Evolutionary conservation across 2,113 vertebrate genomes (phyloP).

Genomic region (Pelecanoides urinatrix): DNA sequence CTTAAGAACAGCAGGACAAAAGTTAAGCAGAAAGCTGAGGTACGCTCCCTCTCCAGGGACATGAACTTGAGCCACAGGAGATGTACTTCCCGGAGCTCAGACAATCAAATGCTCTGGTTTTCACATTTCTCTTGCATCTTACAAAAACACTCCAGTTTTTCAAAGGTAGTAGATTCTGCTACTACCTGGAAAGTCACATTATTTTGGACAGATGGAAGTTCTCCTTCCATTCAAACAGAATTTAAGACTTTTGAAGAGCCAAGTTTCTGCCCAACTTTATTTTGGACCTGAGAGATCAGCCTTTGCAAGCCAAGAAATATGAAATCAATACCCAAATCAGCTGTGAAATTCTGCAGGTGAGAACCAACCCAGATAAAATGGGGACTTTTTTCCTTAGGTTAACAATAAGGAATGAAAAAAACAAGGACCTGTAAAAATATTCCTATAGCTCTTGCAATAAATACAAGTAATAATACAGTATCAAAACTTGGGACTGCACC

Average conservation of each 20-base stretch:
- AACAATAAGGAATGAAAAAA: not conserved
- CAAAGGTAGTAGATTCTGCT: not conserved
- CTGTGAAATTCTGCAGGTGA: conserved; percentile 15
- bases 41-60: not conserved
- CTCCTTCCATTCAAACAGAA: not conserved
- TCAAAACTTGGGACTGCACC: conserved; percentile 1
- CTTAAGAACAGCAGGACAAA: conserved; percentile 24
- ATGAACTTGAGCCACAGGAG: not conserved
- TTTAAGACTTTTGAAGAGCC: not conserved
- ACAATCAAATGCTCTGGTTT: not conserved
- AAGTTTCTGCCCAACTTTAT: not conserved
- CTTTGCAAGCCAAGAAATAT: not conserved
- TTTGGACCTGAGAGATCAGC: not conserved
- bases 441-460: conserved; percentile 10
- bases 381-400: not conserved
- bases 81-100: not conserved
- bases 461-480: not conserved
- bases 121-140: conserved; percentile 39
- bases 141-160: conserved; percentile 35
- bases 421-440: not conserved
- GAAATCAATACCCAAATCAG: not conserved
- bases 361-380: not conserved
- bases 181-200: conserved; percentile 40
- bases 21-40: conserved; percentile 1
- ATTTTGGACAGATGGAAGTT: not conserved